Evolutionary conservation across 2,113 vertebrate species (phyloP).

Genomic region (Helogale parvula): DNA sequence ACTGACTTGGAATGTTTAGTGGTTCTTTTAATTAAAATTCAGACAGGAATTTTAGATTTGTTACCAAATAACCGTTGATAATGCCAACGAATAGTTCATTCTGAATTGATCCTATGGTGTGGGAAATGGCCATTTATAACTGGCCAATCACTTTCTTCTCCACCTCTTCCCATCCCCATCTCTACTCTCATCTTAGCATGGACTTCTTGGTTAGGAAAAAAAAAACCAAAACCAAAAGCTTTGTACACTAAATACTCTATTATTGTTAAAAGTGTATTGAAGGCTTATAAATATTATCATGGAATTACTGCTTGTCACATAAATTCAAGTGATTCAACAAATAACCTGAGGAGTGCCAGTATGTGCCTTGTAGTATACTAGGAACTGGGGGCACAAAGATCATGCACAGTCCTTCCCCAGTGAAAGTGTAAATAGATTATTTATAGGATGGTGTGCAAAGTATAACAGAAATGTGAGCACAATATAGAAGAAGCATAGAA

Average conservation of each 20-base stretch:
- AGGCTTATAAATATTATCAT: background rate
- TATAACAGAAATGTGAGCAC: background rate
- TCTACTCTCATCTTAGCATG: background rate
- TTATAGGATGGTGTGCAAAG: background rate
- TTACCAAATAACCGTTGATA: background rate
- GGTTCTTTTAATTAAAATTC: constrained; percentile 63
- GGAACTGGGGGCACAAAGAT: background rate
- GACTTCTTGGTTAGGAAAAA: background rate
- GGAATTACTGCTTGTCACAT: background rate
- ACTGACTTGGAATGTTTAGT: background rate
- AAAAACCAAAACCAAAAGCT: background rate
- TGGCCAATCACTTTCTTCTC: background rate
- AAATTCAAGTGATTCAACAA: background rate
- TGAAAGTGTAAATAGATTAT: background rate
- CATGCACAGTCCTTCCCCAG: background rate
- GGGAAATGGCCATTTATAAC: background rate
- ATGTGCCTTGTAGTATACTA: no score
- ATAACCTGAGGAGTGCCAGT: background rate
- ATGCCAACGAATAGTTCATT: background rate
- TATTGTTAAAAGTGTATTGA: background rate
- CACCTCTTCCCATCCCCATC: background rate
- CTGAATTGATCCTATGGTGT: background rate
- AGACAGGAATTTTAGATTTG: constrained; percentile 49
- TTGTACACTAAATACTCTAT: background rate
- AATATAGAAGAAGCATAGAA: background rate